phyloP scores from a whole-genome alignment of 2,888 invertebrate genomes.

The Ryuthela nishihirai region DNA sequence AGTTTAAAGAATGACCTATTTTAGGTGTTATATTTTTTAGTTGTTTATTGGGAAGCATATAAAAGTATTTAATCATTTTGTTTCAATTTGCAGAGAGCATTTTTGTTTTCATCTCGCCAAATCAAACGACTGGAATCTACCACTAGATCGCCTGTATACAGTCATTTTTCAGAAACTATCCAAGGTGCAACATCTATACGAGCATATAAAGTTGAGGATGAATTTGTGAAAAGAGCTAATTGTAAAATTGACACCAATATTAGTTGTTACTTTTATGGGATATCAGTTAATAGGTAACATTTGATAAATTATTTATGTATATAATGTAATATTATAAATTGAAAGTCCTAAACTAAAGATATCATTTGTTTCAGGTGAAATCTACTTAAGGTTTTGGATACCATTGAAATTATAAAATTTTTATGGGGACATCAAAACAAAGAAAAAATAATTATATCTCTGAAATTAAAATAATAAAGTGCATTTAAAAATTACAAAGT shows the following conservation, averaged over 20 bases:
- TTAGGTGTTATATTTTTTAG: no score
- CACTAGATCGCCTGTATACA: slow-evolving; percentile 92
- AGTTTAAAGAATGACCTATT: no score
- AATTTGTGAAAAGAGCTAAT: slow-evolving; percentile 86
- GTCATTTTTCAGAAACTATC: slow-evolving; percentile 93
- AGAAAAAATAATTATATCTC: no score
- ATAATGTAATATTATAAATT: no score
- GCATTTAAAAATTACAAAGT: no score
- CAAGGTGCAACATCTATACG: slow-evolving; percentile 74
- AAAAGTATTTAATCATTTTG: neutral
- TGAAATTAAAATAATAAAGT: no score
- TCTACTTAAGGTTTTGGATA: no score
- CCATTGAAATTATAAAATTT: no score
- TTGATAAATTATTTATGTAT: neutral
- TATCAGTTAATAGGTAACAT: slow-evolving; percentile 17
- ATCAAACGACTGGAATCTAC: slow-evolving; percentile 89
- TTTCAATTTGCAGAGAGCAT: slow-evolving; percentile 66
- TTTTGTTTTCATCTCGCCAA: slow-evolving; percentile 89
- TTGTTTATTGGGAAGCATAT: no score
- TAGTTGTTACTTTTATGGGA: slow-evolving; percentile 9
- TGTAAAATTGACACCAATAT: slow-evolving; percentile 86
- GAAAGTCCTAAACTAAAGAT: no score
- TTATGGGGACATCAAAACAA: no score
- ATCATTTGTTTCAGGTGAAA: no score
- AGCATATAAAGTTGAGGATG: slow-evolving; percentile 72